Base-by-base conservation (phyloP, 2,113 vertebrate species). In the Gasterosteus nipponicus region DNA sequence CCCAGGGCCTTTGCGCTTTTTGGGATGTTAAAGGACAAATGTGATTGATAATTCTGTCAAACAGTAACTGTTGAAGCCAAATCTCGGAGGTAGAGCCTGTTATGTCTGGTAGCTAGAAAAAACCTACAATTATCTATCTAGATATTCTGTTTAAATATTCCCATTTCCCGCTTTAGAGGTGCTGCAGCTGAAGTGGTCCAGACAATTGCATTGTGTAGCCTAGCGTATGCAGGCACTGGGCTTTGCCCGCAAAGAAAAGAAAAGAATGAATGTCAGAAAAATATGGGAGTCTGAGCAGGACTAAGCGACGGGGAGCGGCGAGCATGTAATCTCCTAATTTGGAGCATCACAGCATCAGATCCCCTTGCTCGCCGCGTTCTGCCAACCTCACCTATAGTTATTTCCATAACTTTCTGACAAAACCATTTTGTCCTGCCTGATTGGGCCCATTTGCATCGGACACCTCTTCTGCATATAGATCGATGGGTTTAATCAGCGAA, bases 401-500 rank as follows among this genome's bases (percentile, higher is more conserved):
- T 92, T 93, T 93, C 94, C 91, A 95, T 94, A 93, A 94, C 92
- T 94, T 94, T 93, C 96, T 96, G 95, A 96, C 95, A 94, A 92
- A 94, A 93, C 89, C 95, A 95, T 97, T 96, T 96, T 97, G 95
- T 95, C 95, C 95, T 95, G 95, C 94, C 95, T 96, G 96, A 96
- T 95, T 96, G 97, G 95, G 94, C 95, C 94, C 94, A 96, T 97
- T 98, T 97, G 93, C 95, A 96, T 96, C 69, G 94, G 96, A 97
- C 96, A 92, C 90, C 93, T 94, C 92, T 92, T 94, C 92, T 94
- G 93, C 93, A 97, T 98, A 95, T 95, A 97, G 96, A 98, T 98
- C 97, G 96, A 98, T 98, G 97, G 96, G 95, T 96, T 96, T 97
- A 97, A 98, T 97, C 97, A 97, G 95, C 93, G 49, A 97, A 97